Evolutionary conservation across 2,113 vertebrate species (phyloP).

Genomic region (Trematomus loennbergii): DNA sequence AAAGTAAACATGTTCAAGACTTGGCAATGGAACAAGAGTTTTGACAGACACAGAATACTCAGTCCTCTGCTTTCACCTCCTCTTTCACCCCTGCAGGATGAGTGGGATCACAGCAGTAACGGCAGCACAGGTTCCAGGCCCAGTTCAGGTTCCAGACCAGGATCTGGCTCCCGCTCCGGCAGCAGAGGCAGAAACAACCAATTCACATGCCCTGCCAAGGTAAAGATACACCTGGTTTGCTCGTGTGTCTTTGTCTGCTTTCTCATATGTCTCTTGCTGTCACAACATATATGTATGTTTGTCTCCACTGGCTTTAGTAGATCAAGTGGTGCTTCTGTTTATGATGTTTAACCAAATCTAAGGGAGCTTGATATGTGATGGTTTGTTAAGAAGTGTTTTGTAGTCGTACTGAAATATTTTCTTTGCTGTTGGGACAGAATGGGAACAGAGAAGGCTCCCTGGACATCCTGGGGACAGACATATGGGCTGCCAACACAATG

Average conservation of each 20-base stretch:
- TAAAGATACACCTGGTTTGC: slow-evolving; percentile 47
- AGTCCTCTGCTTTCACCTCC: background rate
- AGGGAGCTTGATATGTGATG: background rate
- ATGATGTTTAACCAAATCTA: background rate
- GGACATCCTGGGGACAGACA: slow-evolving; percentile 96
- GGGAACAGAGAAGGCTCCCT: slow-evolving; percentile 91
- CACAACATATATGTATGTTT: background rate
- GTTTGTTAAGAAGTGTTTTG: background rate
- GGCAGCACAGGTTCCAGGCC: slow-evolving; percentile 85
- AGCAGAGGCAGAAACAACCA: slow-evolving; percentile 86
- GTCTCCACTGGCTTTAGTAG: no score
- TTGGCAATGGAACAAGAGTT: background rate
- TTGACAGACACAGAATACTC: background rate
- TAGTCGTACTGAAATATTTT: background rate
- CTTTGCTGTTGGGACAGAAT: slow-evolving; percentile 83
- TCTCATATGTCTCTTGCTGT: background rate
- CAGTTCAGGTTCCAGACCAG: slow-evolving; percentile 84
- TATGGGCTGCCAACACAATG: slow-evolving; percentile 97
- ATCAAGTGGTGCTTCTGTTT: background rate
- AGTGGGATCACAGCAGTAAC: slow-evolving; percentile 90
- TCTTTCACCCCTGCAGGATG: slow-evolving; percentile 78
- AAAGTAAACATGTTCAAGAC: background rate
- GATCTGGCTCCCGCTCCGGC: slow-evolving; percentile 86
- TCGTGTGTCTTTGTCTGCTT: background rate
- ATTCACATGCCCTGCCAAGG: slow-evolving; percentile 84